Evolutionary conservation across 1,140 invertebrate species (phyloP), one percentile per base, ranked within the genome.

Genomic region (Thaumatotibia leucotreta): DNA sequence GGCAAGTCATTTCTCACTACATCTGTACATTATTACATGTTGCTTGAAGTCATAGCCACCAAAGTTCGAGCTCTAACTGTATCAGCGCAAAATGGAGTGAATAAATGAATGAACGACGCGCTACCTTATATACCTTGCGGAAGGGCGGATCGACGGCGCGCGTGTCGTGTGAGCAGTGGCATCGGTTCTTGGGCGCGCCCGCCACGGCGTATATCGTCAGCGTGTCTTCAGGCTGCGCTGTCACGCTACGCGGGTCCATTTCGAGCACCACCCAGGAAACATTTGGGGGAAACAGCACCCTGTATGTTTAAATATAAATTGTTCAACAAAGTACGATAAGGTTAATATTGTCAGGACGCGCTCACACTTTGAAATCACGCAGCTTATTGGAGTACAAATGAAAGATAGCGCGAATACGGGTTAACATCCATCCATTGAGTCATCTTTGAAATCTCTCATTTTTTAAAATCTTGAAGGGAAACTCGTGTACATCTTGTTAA

Each of bases 221-320:
- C 8, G 95, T 95, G 92, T 99, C 98, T 90, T 99, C 98, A 0
- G 95, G 94, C 87, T 99, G 98, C 0, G 97, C 96, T 0, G 98
- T 99, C 35, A 97, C 94, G 91, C 97, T 98, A 63, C 96, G 94
- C 0, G 96, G 93, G 80, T 98, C 98, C 91, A 99, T 99, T 91
- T 99, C 97, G 5, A 99, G 84, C 0, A 95, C 95, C 77, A 99
- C 93, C 97, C 98, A 99, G 71, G 97, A 95, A 0, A 99, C 97
- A 68, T 92, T 93, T 9, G 95, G 91, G 0, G 98, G 97, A 91
- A 99, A 99, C 49, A 94, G 92, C 1, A 99, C 97, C 88, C 97
- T 96, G 75, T 22, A 62, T 27, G 17, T n/a, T n/a, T n/a, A n/a
- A n/a, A n/a, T n/a, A n/a, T n/a, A n/a, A n/a, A n/a, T n/a, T n/a